Percentiles rank a stretch among this genome's conserved stretches.
phyloP scores from a whole-genome alignment of 2,113 vertebrate genomes.

The Maccullochella peelii region DNA sequence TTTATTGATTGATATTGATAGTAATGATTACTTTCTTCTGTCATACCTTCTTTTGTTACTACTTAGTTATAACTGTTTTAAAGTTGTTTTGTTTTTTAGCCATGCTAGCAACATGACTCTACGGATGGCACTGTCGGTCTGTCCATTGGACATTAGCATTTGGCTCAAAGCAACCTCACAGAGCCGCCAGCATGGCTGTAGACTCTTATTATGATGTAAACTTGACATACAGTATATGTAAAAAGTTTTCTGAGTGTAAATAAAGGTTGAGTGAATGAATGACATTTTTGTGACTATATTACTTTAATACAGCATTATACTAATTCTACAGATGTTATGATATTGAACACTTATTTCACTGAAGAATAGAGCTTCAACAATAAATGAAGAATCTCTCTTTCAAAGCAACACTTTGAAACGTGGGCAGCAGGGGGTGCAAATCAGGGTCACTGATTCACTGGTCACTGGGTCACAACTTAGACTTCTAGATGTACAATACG shows the following conservation, averaged over 20 bases:
- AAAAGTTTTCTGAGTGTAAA: not conserved
- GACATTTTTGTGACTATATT: not conserved
- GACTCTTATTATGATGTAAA: not conserved
- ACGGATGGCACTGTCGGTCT: not conserved
- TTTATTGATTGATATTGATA: not conserved
- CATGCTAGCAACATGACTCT: too few relatives aligned
- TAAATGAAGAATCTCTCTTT: not conserved
- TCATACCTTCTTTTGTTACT: not conserved
- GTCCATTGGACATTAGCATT: not conserved
- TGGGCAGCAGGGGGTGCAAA: slow-evolving; percentile 5
- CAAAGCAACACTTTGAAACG: not conserved
- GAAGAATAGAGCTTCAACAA: not conserved
- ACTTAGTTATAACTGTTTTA: not conserved
- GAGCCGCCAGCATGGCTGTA: not conserved
- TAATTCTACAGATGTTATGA: not conserved
- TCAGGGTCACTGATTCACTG: too few relatives aligned
- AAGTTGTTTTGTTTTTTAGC: too few relatives aligned
- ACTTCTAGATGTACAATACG: too few relatives aligned
- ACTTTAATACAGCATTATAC: not conserved
- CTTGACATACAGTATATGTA: too few relatives aligned
- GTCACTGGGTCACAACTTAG: too few relatives aligned
- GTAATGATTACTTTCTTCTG: not conserved
- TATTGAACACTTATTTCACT: not conserved
- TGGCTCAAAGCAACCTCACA: not conserved
- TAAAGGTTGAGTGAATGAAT: not conserved